These are phyloP conservation scores for Calypte anna DNA, from an alignment of 2,113 vertebrate species.

Conservation along the genomic window DNA sequence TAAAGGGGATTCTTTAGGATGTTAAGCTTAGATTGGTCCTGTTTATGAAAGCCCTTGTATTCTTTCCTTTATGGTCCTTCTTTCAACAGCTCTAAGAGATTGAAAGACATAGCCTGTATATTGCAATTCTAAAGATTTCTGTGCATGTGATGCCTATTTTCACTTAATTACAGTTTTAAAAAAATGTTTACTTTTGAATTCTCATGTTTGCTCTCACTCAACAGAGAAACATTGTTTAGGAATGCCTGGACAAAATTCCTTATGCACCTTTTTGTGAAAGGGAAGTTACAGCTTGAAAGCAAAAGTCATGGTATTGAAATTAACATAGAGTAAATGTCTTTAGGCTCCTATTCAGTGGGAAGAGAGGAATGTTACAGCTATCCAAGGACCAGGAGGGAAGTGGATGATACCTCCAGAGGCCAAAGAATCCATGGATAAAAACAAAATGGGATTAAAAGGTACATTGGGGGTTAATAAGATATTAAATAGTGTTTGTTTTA, in stretches of 20 bases:
- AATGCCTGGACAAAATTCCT: background rate
- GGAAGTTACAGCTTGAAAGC: background rate
- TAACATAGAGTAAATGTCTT: conserved; percentile 26
- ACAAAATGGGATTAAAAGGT: conserved; percentile 97
- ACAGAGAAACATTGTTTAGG: background rate
- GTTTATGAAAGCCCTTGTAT: background rate
- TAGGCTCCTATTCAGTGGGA: conserved; percentile 94
- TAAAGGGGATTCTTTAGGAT: background rate
- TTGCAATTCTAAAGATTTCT: background rate
- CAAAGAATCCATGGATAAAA: conserved; percentile 96
- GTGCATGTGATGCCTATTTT: background rate
- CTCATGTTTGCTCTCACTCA: background rate
- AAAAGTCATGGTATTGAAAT: background rate
- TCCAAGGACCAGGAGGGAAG: conserved; percentile 89
- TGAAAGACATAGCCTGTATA: background rate
- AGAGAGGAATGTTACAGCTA: conserved; percentile 90
- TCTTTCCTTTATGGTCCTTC: background rate
- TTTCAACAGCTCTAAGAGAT: background rate
- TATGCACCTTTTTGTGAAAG: background rate
- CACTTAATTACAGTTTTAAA: background rate
- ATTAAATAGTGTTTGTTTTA: background rate
- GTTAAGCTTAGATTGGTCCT: background rate
- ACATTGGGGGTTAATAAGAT: background rate
- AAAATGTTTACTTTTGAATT: background rate
- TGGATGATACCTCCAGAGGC: conserved; percentile 97